Evolutionary conservation across 2,113 vertebrate species (phyloP).

Genomic region (Oreamnos americanus): DNA sequence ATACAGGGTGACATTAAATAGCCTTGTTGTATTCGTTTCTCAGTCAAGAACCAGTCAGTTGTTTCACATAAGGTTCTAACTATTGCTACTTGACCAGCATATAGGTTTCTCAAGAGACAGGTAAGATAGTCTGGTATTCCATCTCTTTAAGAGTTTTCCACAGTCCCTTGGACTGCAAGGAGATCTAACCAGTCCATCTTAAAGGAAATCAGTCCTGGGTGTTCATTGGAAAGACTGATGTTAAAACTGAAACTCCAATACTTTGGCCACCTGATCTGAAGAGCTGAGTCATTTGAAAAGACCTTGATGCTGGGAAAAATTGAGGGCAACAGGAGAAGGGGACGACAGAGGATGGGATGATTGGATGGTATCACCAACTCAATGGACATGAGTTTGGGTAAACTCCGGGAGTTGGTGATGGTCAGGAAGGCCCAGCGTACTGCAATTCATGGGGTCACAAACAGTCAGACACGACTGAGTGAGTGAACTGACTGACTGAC

Average conservation of each 20-base stretch:
- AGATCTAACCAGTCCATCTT: background rate
- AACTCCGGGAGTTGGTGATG: fast-evolving
- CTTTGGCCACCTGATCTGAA: background rate
- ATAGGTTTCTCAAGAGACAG: background rate
- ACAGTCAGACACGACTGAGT: background rate
- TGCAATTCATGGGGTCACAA: background rate
- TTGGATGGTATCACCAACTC: background rate
- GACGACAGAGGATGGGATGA: fast-evolving
- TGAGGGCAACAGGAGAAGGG: background rate
- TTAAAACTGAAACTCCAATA: background rate
- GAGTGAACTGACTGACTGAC: background rate
- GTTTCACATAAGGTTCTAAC: background rate
- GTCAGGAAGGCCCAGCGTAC: fast-evolving
- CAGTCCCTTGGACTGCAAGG: background rate
- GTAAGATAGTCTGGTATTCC: background rate
- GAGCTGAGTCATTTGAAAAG: background rate
- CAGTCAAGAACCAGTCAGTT: background rate
- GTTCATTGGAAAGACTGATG: background rate
- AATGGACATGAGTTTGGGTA: background rate
- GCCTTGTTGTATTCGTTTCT: background rate
- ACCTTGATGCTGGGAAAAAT: background rate
- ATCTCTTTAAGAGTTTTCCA: background rate
- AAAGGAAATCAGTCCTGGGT: background rate
- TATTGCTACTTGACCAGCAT: background rate
- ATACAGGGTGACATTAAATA: background rate